Percentiles rank a stretch among this genome's conserved stretches.
These are phyloP conservation scores for Polia nebulosa DNA, from an alignment of 2,888 invertebrate species.

Conservation along the genomic window DNA sequence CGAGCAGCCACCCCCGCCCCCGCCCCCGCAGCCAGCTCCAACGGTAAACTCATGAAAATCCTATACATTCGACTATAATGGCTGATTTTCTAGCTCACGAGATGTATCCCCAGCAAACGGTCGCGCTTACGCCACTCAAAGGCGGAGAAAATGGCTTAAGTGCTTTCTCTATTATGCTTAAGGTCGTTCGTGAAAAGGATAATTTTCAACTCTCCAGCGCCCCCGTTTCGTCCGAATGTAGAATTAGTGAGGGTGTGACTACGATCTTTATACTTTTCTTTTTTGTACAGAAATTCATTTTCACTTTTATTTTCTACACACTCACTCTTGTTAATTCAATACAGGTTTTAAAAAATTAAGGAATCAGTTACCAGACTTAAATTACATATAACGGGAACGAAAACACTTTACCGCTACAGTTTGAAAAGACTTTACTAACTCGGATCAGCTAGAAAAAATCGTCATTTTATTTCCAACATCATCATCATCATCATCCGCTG, in stretches of 20 bases:
- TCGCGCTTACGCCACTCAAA: slow-evolving; percentile 90
- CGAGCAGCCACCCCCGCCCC: slow-evolving; percentile 77
- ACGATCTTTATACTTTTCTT: slow-evolving; percentile 11
- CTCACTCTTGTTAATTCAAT: not conserved
- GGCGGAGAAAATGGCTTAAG: slow-evolving; percentile 91
- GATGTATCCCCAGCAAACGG: slow-evolving; percentile 88
- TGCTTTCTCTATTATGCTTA: slow-evolving; percentile 91
- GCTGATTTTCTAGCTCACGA: slow-evolving; percentile 91
- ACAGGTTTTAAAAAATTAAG: too few relatives aligned
- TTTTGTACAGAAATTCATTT: not conserved
- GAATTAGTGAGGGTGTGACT: slow-evolving; percentile 76
- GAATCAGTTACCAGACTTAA: too few relatives aligned
- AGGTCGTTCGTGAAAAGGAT: slow-evolving; percentile 91
- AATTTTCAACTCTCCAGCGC: slow-evolving; percentile 90
- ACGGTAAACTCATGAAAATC: slow-evolving; percentile 75
- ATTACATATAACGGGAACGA: too few relatives aligned
- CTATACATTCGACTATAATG: slow-evolving; percentile 85
- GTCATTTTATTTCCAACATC: too few relatives aligned
- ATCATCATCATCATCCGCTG: too few relatives aligned
- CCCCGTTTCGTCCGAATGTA: slow-evolving; percentile 77
- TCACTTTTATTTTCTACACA: not conserved
- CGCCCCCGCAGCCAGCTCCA: slow-evolving; percentile 65
- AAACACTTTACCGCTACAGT: too few relatives aligned
- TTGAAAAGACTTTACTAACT: too few relatives aligned
- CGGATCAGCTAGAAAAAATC: too few relatives aligned